phyloP scores from a whole-genome alignment of 1,140 invertebrate species.

The Wasmannia auropunctata region DNA sequence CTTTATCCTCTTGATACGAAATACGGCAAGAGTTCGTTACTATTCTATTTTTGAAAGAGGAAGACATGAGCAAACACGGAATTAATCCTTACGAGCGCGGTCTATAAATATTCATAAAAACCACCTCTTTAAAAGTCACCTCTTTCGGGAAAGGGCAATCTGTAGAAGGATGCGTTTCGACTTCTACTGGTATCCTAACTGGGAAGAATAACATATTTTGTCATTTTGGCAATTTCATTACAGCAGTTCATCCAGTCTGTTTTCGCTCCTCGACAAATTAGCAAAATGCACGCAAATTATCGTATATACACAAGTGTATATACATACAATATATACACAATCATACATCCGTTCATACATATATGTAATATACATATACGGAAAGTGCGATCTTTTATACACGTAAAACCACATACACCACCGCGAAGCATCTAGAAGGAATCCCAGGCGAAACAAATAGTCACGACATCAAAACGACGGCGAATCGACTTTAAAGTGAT shows the following conservation, averaged over 20 bases:
- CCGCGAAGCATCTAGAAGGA: background rate
- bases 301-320: background rate
- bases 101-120: background rate
- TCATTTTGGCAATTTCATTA: slow-evolving; percentile 20
- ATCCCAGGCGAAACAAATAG: no score
- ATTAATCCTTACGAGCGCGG: background rate
- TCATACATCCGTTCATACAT: slow-evolving; percentile 1
- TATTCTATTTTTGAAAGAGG: background rate
- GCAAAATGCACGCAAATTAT: background rate
- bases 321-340: no score
- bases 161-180: background rate
- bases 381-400: background rate
- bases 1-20: background rate
- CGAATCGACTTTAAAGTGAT: no score
- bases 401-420: background rate
- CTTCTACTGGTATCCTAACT: background rate
- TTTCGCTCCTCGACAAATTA: background rate
- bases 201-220: background rate
- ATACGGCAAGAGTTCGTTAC: slow-evolving; percentile 8
- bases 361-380: slow-evolving; percentile 21
- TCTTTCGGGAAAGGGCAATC: background rate
- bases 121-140: background rate
- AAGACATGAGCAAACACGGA: background rate
- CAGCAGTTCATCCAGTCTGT: background rate
- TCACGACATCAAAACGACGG: no score